Evolutionary conservation across 1,140 invertebrate species (phyloP), one percentile per base, ranked within the genome.

Genomic region (Carposina sasakii): DNA sequence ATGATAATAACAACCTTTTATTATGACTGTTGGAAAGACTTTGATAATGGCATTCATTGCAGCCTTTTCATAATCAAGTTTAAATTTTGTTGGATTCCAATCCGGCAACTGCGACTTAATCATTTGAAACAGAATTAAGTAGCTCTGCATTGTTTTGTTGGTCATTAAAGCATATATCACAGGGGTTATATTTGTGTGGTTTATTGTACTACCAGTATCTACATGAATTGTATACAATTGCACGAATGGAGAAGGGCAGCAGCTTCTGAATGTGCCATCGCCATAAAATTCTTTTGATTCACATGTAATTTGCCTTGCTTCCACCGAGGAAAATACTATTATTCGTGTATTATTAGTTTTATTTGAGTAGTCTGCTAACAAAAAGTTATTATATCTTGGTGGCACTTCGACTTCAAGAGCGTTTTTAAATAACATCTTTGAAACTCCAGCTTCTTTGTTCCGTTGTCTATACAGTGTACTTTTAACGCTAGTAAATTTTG

Each of bases 211-310:
- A 12, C 30, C 30, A 13, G 23, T 3, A 24, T 46, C 30, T 15
- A 1, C 44, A 24, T 46, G 44, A 22, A 46, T 46, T 4, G 20
- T 36, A 17, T 46, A 46, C 5, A 46, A 33, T 36, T 36, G 30
- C 10, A n/a, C n/a, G 21, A 46, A 46, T 17, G 30, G 30, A 22
- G 21, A 13, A 20, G 20, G 20, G 34, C 43, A 41, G n/a, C 30
- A 46, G 31, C 6, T 21, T 28, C 24, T 22, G 36, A 46, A 46
- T n/a, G 44, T 46, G 8, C 30, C 28, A 20, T 46, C 44, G 20
- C 24, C 44, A 41, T 42, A 52, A 46, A 46, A 46, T 17, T 39
- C n/a, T n/a, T n/a, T n/a, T n/a, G n/a, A n/a, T n/a, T n/a, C n/a
- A n/a, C n/a, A n/a, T n/a, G n/a, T n/a, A n/a, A n/a, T n/a, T n/a